Evolutionary conservation across 2,113 vertebrate genomes (phyloP).

Genomic region (Chauna torquata): DNA sequence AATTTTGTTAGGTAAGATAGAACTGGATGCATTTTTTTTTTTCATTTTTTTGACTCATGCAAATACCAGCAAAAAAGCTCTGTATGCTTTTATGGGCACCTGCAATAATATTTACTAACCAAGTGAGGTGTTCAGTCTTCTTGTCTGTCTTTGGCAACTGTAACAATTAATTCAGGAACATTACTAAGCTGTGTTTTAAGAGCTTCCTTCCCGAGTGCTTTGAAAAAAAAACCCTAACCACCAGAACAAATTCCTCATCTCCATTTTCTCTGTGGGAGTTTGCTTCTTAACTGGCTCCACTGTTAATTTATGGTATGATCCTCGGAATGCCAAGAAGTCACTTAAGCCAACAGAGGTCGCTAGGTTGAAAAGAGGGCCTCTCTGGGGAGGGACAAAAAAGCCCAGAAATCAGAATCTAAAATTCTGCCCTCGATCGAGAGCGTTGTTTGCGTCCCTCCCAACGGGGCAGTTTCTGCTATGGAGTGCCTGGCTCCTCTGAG

Average conservation of each 20-base stretch:
- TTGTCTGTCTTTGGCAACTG: neutral
- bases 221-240: neutral
- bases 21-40: neutral
- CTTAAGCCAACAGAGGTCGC: neutral
- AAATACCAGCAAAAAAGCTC: neutral
- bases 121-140: neutral
- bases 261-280: neutral
- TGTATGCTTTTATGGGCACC: neutral
- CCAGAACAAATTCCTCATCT: neutral
- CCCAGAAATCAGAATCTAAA: neutral
- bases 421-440: neutral
- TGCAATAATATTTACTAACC: neutral
- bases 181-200: neutral
- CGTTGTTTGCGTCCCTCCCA: neutral
- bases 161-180: neutral
- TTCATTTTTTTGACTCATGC: rapidly evolving
- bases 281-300: too few species aligned
- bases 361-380: neutral
- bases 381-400: neutral
- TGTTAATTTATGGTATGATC: neutral
- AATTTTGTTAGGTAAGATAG: rapidly evolving
- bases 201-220: neutral
- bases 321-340: neutral
- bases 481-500: neutral
- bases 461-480: neutral